Percentiles rank a stretch among this genome's conserved stretches.
phyloP scores from a whole-genome alignment of 1,140 invertebrate genomes.

The Drosophila melanogaster region DNA sequence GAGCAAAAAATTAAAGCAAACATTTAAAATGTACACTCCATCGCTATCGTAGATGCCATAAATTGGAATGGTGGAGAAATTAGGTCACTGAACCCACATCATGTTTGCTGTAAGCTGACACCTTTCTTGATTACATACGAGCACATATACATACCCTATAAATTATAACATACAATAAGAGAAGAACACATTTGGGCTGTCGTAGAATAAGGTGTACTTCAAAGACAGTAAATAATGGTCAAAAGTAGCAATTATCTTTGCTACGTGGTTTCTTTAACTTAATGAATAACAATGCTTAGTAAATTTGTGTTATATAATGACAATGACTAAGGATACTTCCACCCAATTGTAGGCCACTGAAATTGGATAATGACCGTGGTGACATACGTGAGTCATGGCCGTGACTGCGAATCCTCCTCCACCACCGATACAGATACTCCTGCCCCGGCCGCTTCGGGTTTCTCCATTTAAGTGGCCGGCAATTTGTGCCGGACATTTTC shows the following conservation, averaged over 20 bases:
- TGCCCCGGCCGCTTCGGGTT: conserved; percentile 26
- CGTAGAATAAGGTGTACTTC: too few species aligned
- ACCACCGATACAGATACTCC: background rate
- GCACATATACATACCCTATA: background rate
- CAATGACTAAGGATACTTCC: background rate
- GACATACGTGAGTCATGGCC: conserved; percentile 21
- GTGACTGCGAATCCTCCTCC: background rate
- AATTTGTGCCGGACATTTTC: conserved; percentile 53
- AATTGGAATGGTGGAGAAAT: conserved; percentile 25
- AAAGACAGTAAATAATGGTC: background rate
- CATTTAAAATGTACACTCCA: conserved; percentile 27
- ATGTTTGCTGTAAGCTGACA: conserved; percentile 33
- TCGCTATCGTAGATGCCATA: conserved; percentile 28
- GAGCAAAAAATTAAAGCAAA: conserved; percentile 40
- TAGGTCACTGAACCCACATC: conserved; percentile 36
- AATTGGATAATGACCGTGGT: conserved; percentile 35
- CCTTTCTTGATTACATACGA: conserved; percentile 9
- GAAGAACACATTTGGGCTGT: too few species aligned
- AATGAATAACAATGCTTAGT: too few species aligned
- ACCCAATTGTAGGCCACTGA: conserved; percentile 2
- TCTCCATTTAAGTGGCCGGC: conserved; percentile 54
- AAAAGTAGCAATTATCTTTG: too few species aligned
- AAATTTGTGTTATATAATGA: conserved; percentile 1
- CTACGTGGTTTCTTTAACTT: too few species aligned
- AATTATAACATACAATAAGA: background rate